Evolutionary conservation across 1,140 invertebrate species (phyloP), one percentile per base, ranked within the genome.

Genomic region (Hylyphantes graminicola): DNA sequence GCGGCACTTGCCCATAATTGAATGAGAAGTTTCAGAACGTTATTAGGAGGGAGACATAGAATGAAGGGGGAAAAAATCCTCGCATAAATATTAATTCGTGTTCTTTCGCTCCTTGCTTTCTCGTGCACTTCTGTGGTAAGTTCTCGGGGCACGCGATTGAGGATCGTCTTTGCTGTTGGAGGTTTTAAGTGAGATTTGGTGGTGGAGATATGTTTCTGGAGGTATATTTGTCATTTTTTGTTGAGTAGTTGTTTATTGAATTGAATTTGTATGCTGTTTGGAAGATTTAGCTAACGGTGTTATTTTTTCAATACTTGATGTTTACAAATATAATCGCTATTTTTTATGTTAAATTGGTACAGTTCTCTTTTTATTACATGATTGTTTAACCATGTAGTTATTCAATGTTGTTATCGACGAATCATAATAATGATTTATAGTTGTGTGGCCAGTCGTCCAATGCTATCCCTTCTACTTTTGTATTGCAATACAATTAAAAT

Each of bases 1-100:
- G 64, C 77, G 77, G 51, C 63, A 55, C 65, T 13, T 51, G 70
- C 50, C 50, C 61, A 12, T 73, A 73, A 73, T 83, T 73, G 68
- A 83, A 73, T 73, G 59, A 65, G 63, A 80, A 65, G 63, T 80
- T 70, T 80, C 77, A 70, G 79, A 73, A 64, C 79, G 68, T 73
- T 81, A 81, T 81, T 81, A 81, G 79, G 17, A 54, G 48, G 21
- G 10, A 17, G 54, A 10, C 7, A 51, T 57, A 61, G 57, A 61
- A 61, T 35, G 35, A 35, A 35, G 19, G 61, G 61, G 54, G 50
- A 80, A 81, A 81, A 73, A 59, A 81, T 67, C 80, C 80, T 2
- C 59, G 57, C 80, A 83, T 83, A 83, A 83, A 83, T 83, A 83
- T 83, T 83, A 74, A 83, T 83, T 83, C 80, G 61, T 64, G 72